phyloP scores from a whole-genome alignment of 2,113 vertebrate genomes.

The Rafetus swinhoei region DNA sequence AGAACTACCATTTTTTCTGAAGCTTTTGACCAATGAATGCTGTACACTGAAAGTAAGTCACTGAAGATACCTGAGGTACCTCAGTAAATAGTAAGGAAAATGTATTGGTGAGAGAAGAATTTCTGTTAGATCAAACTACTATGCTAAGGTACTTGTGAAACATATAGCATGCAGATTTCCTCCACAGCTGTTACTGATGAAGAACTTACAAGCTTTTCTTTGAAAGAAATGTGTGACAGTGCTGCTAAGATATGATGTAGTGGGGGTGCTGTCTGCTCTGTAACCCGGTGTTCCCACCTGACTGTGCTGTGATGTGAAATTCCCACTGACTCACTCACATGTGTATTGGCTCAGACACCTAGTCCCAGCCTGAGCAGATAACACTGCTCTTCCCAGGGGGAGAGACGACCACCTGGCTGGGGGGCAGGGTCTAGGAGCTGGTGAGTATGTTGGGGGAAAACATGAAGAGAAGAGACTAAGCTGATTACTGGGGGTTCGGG shows the following conservation, averaged over 20 bases:
- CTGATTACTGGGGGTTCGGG: too few species aligned
- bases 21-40: background rate
- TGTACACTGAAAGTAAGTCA: background rate
- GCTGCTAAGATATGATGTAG: background rate
- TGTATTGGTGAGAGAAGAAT: background rate
- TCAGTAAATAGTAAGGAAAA: background rate
- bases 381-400: too few species aligned
- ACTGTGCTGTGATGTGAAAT: too few species aligned
- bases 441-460: too few species aligned
- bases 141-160: background rate
- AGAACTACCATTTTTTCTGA: background rate
- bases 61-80: background rate
- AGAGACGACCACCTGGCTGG: too few species aligned
- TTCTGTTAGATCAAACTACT: background rate
- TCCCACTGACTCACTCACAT: too few species aligned
- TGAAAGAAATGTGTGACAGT: background rate
- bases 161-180: background rate
- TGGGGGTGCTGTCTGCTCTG: too few species aligned
- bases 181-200: background rate
- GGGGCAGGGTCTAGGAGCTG: too few species aligned
- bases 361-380: too few species aligned
- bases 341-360: too few species aligned
- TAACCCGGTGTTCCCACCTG: too few species aligned
- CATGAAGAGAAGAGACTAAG: too few species aligned
- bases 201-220: background rate